Evolutionary conservation across 2,113 vertebrate genomes (phyloP), one percentile per base, ranked within the genome.

Genomic region (Nothoprocta pentlandii): DNA sequence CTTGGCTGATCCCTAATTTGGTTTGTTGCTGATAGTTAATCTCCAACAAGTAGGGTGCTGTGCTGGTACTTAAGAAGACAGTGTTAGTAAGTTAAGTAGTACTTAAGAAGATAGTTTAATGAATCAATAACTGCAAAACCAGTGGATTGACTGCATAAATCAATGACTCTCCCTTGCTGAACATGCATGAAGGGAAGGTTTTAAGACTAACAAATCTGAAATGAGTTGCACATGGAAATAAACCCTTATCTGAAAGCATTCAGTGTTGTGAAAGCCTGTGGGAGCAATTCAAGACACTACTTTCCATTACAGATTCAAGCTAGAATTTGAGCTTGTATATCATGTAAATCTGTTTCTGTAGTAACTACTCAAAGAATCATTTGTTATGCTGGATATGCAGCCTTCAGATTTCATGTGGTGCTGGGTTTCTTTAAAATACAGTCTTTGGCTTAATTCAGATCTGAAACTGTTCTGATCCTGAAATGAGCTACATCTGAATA

Each of bases 41-140:
- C 79, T 92, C 87, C 53, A 81, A 61, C 88, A 85, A 78, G 82
- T 78, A 34, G 10, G 5, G 6, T 16, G 75, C 42, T 39, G 1
- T 69, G 41, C 71, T 87, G 75, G 34, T 53, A n/a, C 62, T 93
- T 77, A 42, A 62, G 75, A 78, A 83, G 53, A 86, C 22, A 54
- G 1, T 59, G 46, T 78, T 87, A 80, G 47, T 22, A 49, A 49
- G 49, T 49, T 49, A 49, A 49, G 49, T 49, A 49, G 34, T 53
- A n/a, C 66, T 93, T 74, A 42, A 66, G 71, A 78, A 80, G 58
- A 86, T 39, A 78, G 73, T 83, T 96, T 93, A 75, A 80, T 91
- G 63, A 91, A 93, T 95, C 46, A 2, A 61, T 94, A 93, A 76
- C 56, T 81, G 67, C 54, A 87, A 67, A 46, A 78, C 70, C 89